Evolutionary conservation across 2,888 invertebrate species (phyloP).

Genomic region (Glyphotaelius pellucidus): DNA sequence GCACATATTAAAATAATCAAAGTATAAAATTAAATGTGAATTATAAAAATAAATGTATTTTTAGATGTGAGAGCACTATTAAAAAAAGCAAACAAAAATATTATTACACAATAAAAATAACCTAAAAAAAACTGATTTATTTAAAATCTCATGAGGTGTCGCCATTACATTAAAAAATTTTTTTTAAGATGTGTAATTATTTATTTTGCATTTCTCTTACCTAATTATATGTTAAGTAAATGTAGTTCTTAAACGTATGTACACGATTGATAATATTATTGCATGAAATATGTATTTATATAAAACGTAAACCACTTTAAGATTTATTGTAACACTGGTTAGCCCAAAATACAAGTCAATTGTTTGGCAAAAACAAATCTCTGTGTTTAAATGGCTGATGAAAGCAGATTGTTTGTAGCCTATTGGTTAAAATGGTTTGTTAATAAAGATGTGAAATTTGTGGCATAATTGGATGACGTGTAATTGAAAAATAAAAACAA

Average conservation of each 20-base stretch:
- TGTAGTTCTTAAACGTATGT: not conserved
- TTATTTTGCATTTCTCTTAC: not conserved
- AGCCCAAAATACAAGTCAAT: slow-evolving; percentile 44
- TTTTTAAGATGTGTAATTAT: not conserved
- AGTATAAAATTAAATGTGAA: slow-evolving; percentile 10
- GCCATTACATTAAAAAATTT: not conserved
- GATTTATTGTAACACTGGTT: slow-evolving; percentile 45
- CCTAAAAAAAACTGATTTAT: not conserved
- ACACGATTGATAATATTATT: slow-evolving; percentile 21
- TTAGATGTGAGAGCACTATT: slow-evolving; percentile 15
- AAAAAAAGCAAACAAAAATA: not conserved
- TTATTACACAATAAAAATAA: not conserved
- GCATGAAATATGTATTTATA: slow-evolving; percentile 31
- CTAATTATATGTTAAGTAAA: slow-evolving; percentile 13
- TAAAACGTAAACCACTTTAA: not conserved
- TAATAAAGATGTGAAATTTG: not conserved
- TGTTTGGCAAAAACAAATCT: slow-evolving; percentile 18
- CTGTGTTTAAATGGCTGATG: slow-evolving; percentile 11
- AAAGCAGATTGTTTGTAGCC: slow-evolving; percentile 12
- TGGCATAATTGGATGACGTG: slow-evolving; percentile 2
- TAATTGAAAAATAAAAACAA: slow-evolving; percentile 26
- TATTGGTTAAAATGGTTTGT: not conserved
- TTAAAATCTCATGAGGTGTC: slow-evolving; percentile 14
- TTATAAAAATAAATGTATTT: slow-evolving; percentile 21
- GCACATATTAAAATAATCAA: slow-evolving; percentile 10